Evolutionary conservation across 2,888 invertebrate genomes (phyloP).

Genomic region (Cataglyphis altisquamis): DNA sequence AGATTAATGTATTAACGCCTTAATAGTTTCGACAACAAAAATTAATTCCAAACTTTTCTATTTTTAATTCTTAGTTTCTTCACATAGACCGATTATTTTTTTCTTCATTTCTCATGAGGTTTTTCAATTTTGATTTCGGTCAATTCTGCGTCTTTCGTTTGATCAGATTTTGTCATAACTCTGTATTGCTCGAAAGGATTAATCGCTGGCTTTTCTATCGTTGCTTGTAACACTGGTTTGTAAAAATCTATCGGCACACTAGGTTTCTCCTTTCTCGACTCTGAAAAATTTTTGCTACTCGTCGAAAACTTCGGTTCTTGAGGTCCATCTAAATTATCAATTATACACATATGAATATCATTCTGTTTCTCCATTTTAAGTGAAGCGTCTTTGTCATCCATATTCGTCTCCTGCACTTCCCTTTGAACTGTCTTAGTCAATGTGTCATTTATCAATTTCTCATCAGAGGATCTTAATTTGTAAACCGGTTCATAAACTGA

Average conservation of each 20-base stretch:
- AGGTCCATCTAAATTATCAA: not conserved
- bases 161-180: slow-evolving; percentile 63
- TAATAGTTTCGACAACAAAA: not conserved
- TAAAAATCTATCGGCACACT: slow-evolving; percentile 76
- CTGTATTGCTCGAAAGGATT: slow-evolving; percentile 75
- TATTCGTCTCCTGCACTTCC: slow-evolving; percentile 5
- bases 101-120: slow-evolving; percentile 5
- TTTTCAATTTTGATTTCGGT: slow-evolving; percentile 52
- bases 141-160: not conserved
- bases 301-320: not conserved
- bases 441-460: slow-evolving; percentile 22
- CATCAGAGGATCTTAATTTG: not conserved
- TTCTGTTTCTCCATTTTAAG: not conserved
- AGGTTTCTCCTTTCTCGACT: slow-evolving; percentile 64
- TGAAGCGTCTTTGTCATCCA: not conserved
- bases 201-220: slow-evolving; percentile 74
- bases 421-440: not conserved
- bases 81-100: not conserved
- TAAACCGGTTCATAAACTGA: slow-evolving; percentile 16
- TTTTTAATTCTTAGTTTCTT: not conserved
- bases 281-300: not conserved
- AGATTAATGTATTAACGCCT: not conserved
- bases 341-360: not conserved
- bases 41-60: not conserved
- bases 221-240: slow-evolving; percentile 73